These are phyloP conservation scores for Galeopterus variegatus DNA, from an alignment of 2,113 vertebrate genomes.

Conservation along the genomic window DNA sequence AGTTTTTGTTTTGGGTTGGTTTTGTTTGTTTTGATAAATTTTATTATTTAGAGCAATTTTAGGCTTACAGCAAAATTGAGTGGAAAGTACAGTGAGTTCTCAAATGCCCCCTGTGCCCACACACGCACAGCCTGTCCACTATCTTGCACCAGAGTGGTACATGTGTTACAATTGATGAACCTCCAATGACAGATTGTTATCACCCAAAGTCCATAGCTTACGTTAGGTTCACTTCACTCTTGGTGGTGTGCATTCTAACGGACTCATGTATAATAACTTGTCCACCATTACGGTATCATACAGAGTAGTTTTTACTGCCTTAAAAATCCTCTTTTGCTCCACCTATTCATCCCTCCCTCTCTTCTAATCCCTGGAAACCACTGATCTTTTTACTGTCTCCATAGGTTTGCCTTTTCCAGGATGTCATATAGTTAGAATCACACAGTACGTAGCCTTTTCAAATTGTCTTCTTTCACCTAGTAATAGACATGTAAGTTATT, in stretches of 20 bases:
- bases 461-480: neutral
- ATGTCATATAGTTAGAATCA: neutral
- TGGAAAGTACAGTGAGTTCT: neutral
- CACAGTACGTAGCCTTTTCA: neutral
- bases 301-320: neutral
- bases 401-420: neutral
- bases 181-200: neutral
- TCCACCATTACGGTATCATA: neutral
- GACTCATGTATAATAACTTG: neutral
- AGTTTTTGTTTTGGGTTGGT: neutral
- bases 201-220: neutral
- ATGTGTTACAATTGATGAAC: neutral
- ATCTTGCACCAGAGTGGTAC: neutral
- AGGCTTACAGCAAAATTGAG: conserved; percentile 21
- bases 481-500: neutral
- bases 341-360: neutral
- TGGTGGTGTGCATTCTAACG: neutral
- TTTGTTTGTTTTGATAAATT: neutral
- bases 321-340: neutral
- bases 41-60: neutral
- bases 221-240: neutral
- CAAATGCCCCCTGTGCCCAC: too few relatives aligned
- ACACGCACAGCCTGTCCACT: neutral
- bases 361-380: neutral
- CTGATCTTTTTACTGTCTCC: neutral